phyloP scores from a whole-genome alignment of 2,797 vertebrate genomes.

The Poecilia gillii region DNA sequence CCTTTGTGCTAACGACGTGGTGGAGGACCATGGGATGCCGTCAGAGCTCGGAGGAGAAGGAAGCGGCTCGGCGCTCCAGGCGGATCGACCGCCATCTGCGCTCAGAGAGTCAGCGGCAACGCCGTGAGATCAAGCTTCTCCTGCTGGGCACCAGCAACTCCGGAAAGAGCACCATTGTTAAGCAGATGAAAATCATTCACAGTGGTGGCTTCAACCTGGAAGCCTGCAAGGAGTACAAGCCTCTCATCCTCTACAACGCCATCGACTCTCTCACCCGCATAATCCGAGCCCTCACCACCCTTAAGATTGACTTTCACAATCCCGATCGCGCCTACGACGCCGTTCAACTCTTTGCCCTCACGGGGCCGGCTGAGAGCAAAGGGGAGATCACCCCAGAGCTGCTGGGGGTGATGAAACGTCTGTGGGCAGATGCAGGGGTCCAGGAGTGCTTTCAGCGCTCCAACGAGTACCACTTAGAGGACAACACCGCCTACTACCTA shows the following conservation, averaged over 20 bases:
- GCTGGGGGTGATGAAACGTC: conserved; percentile 94
- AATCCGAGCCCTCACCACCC: conserved; percentile 93
- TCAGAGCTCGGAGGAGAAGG: conserved; percentile 99
- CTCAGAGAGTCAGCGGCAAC: conserved; percentile 97
- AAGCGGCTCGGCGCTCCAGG: conserved; percentile 96
- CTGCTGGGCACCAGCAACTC: conserved; percentile 98
- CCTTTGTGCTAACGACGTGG: conserved; percentile 74
- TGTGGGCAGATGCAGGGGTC: conserved; percentile 95
- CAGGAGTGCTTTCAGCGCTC: conserved; percentile 97
- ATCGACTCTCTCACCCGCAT: conserved; percentile 99
- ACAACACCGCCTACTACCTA: conserved; percentile 99
- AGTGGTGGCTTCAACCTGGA: conserved; percentile 98
- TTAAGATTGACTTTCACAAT: conserved; percentile 98
- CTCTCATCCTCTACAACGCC: conserved; percentile 97
- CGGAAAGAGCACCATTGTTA: conserved; percentile 98
- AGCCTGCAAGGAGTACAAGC: conserved; percentile 98
- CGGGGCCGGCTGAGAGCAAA: conserved; percentile 97
- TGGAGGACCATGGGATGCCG: conserved; percentile 98
- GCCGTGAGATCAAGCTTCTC: conserved; percentile 96
- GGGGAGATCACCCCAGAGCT: conserved; percentile 97
- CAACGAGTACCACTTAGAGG: conserved; percentile 98
- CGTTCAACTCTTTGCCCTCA: conserved; percentile 97
- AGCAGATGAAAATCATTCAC: conserved; percentile 99
- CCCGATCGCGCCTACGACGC: conserved; percentile 96
- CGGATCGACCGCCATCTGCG: conserved; percentile 98